Evolutionary conservation across 2,797 vertebrate species (phyloP), one percentile per base, ranked within the genome.

Genomic region (Ctenopoma multispine): DNA sequence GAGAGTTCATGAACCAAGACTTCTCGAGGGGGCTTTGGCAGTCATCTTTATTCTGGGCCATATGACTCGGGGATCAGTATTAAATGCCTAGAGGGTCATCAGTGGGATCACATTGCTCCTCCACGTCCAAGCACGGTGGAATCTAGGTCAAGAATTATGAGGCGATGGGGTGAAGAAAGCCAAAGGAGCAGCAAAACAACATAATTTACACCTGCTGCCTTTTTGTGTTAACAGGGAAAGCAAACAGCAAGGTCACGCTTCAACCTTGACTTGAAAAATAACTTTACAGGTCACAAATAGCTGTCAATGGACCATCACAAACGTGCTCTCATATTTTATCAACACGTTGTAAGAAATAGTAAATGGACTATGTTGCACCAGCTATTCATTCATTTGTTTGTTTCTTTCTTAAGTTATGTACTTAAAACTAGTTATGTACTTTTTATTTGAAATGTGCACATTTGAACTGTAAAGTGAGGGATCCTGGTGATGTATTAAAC

Each of bases 31-130:
- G 40, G 54, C 29, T 47, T 83, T 87, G 85, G 75, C 80, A 66
- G 47, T 29, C 21, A 11, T 62, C 50, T 68, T 72, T n/a, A 72
- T 55, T 67, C 55, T 36, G 60, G 31, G 57, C 27, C 89, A 83
- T 85, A 85, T 86, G 91, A 88, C 86, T 65, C 5, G 57, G n/a
- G 57, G 69, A 72, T 76, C 65, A 76, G 74, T 64, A 76, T 81
- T 84, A 82, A 82, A 91, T 91, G 71, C 89, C 80, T 13, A n/a
- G 60, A n/a, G 69, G 66, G 82, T 89, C 82, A 73, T 24, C 71
- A 77, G 75, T 24, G 71, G 77, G 81, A 82, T 92, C 91, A 82
- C 72, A 18, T 94, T 90, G 86, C 90, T 93, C 82, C 90, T 92
- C 82, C 83, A 88, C 56, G 43, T 81, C 86, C 75, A 82, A 85